Base-by-base conservation (phyloP, 2,113 vertebrate genomes). In the Heterochromis multidens region DNA sequence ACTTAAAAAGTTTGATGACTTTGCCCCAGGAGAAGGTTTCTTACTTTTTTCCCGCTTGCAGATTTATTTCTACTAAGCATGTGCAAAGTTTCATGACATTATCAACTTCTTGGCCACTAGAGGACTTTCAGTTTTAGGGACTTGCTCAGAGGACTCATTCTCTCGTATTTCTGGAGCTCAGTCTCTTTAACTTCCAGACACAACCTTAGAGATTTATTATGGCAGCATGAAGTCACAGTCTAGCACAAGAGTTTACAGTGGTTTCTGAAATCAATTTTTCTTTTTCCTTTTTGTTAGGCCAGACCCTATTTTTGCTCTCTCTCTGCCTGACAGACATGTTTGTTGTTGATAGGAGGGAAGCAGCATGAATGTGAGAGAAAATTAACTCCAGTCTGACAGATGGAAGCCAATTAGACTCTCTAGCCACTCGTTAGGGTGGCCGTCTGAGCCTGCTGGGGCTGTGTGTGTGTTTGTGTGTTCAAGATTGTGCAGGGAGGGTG, bases 361-460 rank as follows among this genome's bases (percentile, higher is more conserved):
- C 77, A 43, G 54, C 63, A 67, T 49, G 52, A 78, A 23, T 79
- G 52, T 79, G 85, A 83, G 63, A 84, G 80, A 33, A 81, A 85
- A 84, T 83, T 14, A 79, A 88, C 79, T 91, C 29, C 25, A 52
- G 56, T 78, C 61, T 87, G 88, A 89, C 89, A 92, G 87, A 89
- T 86, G 74, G 91, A 86, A 81, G 83, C 84, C 87, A 89, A 89
- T 92, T 87, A 89, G 80, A 46, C 6, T 83, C 87, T 77, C 35
- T 57, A 59, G 81, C 54, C 17, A 9, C 84, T 86, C 13, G 65
- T 89, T 84, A 87, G 25, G 79, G 79, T 37, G 0, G n/a, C 84
- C 9, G 35, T 74, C 81, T 88, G 83, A 84, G 84, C 78, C 81
- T 19, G 2, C 62, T 25, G 65, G 13, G 81, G 23, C 17, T 70